Evolutionary conservation across 1,140 invertebrate species (phyloP).

Genomic region (Paraescarpia echinospica): DNA sequence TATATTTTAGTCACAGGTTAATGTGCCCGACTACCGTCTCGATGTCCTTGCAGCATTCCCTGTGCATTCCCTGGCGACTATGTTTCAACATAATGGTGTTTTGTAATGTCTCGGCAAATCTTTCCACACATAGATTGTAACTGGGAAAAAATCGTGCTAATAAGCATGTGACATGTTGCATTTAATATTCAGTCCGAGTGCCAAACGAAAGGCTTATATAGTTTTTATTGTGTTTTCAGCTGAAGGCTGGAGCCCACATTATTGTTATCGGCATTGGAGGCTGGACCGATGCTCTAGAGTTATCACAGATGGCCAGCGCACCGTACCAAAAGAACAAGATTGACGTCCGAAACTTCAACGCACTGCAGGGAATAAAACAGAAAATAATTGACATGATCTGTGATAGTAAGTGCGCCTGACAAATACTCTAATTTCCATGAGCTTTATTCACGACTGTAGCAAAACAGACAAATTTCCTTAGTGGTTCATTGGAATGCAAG

Average conservation of each 20-base stretch:
- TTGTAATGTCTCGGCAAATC: background rate
- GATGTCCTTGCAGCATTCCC: too few relatives aligned
- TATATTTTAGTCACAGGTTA: too few relatives aligned
- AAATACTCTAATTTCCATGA: background rate
- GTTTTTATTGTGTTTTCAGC: background rate
- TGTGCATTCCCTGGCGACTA: background rate
- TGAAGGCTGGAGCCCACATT: slow-evolving; percentile 40
- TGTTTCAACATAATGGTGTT: background rate
- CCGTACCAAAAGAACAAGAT: slow-evolving; percentile 13
- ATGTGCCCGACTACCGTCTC: too few relatives aligned
- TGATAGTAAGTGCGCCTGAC: background rate
- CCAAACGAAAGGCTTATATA: background rate
- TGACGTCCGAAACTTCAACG: background rate
- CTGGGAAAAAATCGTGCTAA: background rate
- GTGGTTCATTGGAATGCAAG: background rate
- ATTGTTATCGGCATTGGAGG: slow-evolving; percentile 42
- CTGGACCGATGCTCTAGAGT: background rate
- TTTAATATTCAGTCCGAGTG: background rate
- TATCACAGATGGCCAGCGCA: slow-evolving; percentile 1
- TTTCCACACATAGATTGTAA: too few relatives aligned
- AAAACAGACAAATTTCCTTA: background rate
- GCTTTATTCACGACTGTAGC: background rate
- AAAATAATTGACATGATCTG: slow-evolving; percentile 4
- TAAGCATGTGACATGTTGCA: background rate
- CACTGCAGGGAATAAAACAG: background rate